Conservation (phyloP, 1,140 invertebrate genomes). For the Portunus trituberculatus region DNA sequence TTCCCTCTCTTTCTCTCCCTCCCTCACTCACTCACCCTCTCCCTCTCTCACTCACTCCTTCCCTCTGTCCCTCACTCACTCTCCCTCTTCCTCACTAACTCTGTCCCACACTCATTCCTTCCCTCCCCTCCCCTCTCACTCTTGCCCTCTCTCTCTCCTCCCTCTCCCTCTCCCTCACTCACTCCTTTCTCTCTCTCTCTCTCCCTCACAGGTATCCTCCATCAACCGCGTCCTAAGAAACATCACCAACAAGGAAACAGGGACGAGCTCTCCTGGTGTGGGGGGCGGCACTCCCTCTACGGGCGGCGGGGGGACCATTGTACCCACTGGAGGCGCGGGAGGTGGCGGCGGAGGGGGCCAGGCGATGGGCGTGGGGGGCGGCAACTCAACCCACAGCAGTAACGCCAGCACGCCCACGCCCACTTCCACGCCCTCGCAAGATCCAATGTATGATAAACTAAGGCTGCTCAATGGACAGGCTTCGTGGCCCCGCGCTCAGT, state of each 20-base stretch:
- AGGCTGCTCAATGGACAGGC: slow-evolving; percentile 82
- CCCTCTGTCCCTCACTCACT: too few species aligned
- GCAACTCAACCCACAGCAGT: slow-evolving; percentile 42
- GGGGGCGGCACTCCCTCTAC: not conserved
- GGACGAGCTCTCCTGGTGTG: not conserved
- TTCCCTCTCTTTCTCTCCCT: too few species aligned
- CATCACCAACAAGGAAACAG: slow-evolving; percentile 81
- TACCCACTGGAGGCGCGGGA: not conserved
- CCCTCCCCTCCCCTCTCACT: not conserved
- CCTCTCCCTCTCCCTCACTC: slow-evolving; percentile 41
- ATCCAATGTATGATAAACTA: slow-evolving; percentile 83
- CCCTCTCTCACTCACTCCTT: not conserved
- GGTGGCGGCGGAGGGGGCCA: slow-evolving; percentile 38
- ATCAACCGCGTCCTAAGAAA: slow-evolving; percentile 84
- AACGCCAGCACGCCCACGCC: slow-evolving; percentile 50
- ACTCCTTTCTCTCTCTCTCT: slow-evolving; percentile 7
- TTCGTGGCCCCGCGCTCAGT: slow-evolving; percentile 79
- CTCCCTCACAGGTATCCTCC: slow-evolving; percentile 82
- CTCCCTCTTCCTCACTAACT: not conserved
- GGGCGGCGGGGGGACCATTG: not conserved
- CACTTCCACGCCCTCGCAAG: slow-evolving; percentile 70
- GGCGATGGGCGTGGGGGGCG: slow-evolving; percentile 59
- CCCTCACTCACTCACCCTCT: not conserved
- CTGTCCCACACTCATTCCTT: not conserved
- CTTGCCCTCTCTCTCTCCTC: slow-evolving; percentile 44